A percentile compares a stretch with the other conserved stretches of the same genome.
phyloP scores from a whole-genome alignment of 1,140 invertebrate species.

The Thalassaphorura encarpata region DNA sequence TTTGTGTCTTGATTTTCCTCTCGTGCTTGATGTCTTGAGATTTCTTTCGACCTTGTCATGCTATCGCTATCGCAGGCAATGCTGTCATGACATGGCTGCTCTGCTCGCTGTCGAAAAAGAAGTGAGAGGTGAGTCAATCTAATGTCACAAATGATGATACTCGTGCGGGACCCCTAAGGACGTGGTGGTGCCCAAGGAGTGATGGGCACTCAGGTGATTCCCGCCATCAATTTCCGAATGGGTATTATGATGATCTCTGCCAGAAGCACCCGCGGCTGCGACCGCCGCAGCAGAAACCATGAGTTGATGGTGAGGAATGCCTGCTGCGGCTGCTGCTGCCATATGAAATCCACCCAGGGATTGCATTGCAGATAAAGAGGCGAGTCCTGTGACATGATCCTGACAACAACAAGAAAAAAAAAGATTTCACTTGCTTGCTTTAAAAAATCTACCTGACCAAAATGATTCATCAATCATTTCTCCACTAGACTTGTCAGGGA shows the following conservation, averaged over 20 bases:
- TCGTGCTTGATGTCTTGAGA: no score
- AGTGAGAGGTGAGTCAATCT: no score
- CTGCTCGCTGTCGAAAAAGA: no score
- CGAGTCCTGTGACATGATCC: conserved; percentile 32
- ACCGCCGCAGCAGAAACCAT: conserved; percentile 30
- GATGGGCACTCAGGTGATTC: conserved; percentile 11
- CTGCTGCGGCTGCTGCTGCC: conserved; percentile 30
- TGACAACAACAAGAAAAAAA: conserved; percentile 3
- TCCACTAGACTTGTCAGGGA: not conserved
- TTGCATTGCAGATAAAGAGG: conserved; percentile 31
- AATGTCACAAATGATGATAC: conserved; percentile 33
- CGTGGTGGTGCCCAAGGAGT: not conserved
- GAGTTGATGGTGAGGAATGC: conserved; percentile 32
- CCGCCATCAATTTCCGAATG: conserved; percentile 23
- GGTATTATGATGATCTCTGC: conserved; percentile 16
- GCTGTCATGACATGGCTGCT: no score
- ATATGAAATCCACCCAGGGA: conserved; percentile 32
- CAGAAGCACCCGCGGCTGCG: conserved; percentile 22
- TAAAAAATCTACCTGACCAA: not conserved
- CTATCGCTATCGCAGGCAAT: no score
- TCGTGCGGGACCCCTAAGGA: conserved; percentile 20
- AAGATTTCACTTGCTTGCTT: not conserved
- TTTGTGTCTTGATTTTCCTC: no score
- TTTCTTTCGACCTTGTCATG: no score
- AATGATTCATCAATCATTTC: conserved; percentile 4